Base-by-base conservation (phyloP, 23 tunicate species). In the Clavelina lepadiformis region DNA sequence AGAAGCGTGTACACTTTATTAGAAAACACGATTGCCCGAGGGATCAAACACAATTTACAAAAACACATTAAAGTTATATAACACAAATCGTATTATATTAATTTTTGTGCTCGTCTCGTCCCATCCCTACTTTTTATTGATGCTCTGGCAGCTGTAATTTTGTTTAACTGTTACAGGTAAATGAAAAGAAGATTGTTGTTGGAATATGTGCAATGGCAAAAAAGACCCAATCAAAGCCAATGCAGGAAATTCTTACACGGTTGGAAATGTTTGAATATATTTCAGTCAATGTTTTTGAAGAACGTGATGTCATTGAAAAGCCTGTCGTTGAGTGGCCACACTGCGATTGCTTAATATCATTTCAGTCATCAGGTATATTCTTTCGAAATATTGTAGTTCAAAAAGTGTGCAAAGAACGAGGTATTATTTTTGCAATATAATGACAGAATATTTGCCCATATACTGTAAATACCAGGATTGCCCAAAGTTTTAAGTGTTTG, bases 121-220 rank as follows among this genome's bases (percentile, higher is more conserved):
- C n/a, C n/a, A n/a, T n/a, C n/a, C n/a, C n/a, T n/a, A n/a, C n/a
- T n/a, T n/a, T n/a, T n/a, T n/a, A n/a, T n/a, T n/a, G n/a, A n/a
- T n/a, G n/a, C n/a, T n/a, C n/a, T n/a, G n/a, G n/a, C n/a, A n/a
- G n/a, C n/a, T n/a, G n/a, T n/a, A n/a, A n/a, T n/a, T n/a, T n/a
- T n/a, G n/a, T n/a, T 41, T 41, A 41, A 26, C 11, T 35, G 37
- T 63, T 63, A 11, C 51, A 63, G 69, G 69, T 15, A 18, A 27
- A 8, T 46, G 34, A 3, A 13, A 85, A 85, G 68, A 65, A 65
- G 29, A 92, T 92, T 30, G 72, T 76, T 27, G 85, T 92, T 52
- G 98, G 98, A 58, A 78, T 92, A 38, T 92, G 98, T 72, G 98
- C 98, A 29, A 92, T 92, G 98, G 82, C 84, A 25, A 92, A 92